Evolutionary conservation across 2,797 vertebrate species (phyloP), one percentile per base, ranked within the genome.

Genomic region (Catharus ustulatus): DNA sequence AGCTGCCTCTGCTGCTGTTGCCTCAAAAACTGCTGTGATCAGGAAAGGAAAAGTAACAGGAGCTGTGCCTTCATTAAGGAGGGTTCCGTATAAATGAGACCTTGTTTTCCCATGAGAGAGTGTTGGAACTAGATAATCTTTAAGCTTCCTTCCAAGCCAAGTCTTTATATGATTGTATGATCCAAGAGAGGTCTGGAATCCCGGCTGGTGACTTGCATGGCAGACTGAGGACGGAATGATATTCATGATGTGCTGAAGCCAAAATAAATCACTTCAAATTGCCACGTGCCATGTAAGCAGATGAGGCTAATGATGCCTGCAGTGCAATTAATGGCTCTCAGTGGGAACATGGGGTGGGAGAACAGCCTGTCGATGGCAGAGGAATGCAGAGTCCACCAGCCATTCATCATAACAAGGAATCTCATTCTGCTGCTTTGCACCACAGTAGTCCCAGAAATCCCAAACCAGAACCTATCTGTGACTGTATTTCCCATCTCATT

Each of bases 161-260:
- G 38, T 22, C 24, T 77, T 77, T 51, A 38, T 27, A 64, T 8
- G 24, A 64, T 55, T 75, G 45, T 84, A 6, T 58, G 52, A 66
- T 59, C 26, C 30, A 73, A 87, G 58, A 68, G 32, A n/a, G 52
- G 38, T 61, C 61, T 79, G 75, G 45, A 81, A 89, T 66, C 51
- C 48, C 0, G 5, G 24, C 61, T 84, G 15, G 1, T 0, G 3
- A 43, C 26, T 59, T 38, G 15, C 51, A 36, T 80, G 59, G 21
- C 84, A 91, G 64, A 59, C 80, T 57, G 40, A 54, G 90, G 68
- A 66, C 66, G 57, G 55, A 72, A 49, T 27, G 34, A 42, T 57
- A 57, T 48, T 79, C 27, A 3, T 11, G 64, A 64, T 55, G 43
- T 54, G 51, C 54, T 43, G 29, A 74, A 92, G 67, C 5, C 0